Base-by-base conservation (phyloP, 2,797 vertebrate species). In the Cygnus olor region DNA sequence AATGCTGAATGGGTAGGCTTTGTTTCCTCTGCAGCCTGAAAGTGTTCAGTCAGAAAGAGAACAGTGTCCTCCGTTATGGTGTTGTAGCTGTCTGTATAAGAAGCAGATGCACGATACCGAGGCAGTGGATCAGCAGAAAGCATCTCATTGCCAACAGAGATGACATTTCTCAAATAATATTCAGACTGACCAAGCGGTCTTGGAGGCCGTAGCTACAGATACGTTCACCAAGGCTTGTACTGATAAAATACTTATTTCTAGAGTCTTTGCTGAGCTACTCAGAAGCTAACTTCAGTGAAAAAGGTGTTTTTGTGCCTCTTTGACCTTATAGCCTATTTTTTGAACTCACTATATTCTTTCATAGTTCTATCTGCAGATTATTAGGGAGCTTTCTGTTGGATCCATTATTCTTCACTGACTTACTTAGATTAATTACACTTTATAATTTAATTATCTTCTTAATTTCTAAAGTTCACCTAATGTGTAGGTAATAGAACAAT, bases 331-430 rank as follows among this genome's bases (percentile, higher is more conserved):
- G 56, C 7, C 40, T 72, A 1, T 58, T 91, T 85, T 91, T 80
- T 53, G 36, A 89, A 36, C 53, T 58, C 0, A 0, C 61, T 80
- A 11, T 25, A 14, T 27, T 93, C 74, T 78, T 71, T 81, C n/a
- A 6, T 45, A 53, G 22, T 51, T 70, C 34, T 88, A 3, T 85
- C 78, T 63, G 5, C 54, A 56, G n/a, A 53, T 80, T 83, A 76
- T 72, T 49, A 71, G 24, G 53, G 82, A 86, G 53, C 58, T 94
- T 90, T 84, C 77, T 84, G 49, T 80, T 92, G 66, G 61, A 81
- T 56, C n/a, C 85, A 45, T 94, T 93, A 36, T 85, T 97, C 84
- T 80, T 94, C 88, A 85, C 86, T 91, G 76, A 70, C 42, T 56
- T 96, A 89, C 90, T 92, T 86, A 82, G 22, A 25, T 57, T 27